Base-by-base conservation (phyloP, 2,113 vertebrate genomes). In the Progne subis region DNA sequence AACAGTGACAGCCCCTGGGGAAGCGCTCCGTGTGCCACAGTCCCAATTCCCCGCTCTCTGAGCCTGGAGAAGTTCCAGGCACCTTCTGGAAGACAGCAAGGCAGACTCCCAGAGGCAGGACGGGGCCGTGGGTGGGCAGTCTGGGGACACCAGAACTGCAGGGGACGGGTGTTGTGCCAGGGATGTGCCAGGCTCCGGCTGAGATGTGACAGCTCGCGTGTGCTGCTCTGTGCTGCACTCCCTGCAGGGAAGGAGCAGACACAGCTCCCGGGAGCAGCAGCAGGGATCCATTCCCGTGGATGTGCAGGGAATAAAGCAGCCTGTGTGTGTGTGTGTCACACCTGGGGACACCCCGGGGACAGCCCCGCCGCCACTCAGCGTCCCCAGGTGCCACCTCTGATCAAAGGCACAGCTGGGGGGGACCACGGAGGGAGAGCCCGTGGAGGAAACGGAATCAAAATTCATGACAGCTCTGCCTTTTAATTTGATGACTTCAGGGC, bases 401-500 rank as follows among this genome's bases (percentile, higher is more conserved):
- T 90, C 24, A 92, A 76, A 80, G 70, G 88, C 55, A 88, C 8
- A 29, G 19, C 23, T 20, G 68, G 29, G 0, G 6, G 32, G 32
- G 47, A 59, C 8, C 31, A 39, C 5, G 57, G 15, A 67, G 79
- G 84, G 86, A 50, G 87, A 94, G 61, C 59, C 94, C 32, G 0
- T 31, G 79, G 93, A 95, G 88, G 65, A 82, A 94, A 95, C 49
- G 4, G 49, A 79, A 97, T 97, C 75, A 93, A 81, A 96, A 97
- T 97, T 92, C 97, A 82, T 1, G 29, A 76, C 88, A 71, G 94
- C 72, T 70, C 91, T 93, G 90, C 72, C 84, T 97, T 96, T 96
- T 85, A 72, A 93, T 95, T 92, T 81, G 94, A 82, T 75, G 86
- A 94, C 95, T 97, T 90, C 91, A 68, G 91, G 94, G 89, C 87